Evolutionary conservation across 2,113 vertebrate genomes (phyloP).

Genomic region (Pygathrix nemaeus): DNA sequence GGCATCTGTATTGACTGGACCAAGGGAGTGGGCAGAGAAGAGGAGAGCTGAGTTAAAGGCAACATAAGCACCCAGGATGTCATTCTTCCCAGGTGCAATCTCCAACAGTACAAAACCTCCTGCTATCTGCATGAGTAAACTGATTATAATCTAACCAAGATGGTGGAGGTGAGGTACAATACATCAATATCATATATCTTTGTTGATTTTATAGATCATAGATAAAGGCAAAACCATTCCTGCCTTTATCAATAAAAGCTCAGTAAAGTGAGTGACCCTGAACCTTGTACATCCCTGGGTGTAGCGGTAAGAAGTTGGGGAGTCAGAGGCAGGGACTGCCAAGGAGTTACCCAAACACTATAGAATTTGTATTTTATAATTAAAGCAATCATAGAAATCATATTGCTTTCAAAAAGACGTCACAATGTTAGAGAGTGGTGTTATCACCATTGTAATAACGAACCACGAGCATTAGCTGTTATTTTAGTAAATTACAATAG

Average conservation of each 20-base stretch:
- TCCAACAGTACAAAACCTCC: neutral
- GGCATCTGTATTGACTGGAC: neutral
- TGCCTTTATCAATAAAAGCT: neutral
- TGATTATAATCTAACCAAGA: neutral
- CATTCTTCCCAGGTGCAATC: neutral
- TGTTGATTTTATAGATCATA: too few species aligned
- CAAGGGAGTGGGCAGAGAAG: neutral
- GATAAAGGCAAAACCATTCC: neutral
- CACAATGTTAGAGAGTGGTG: neutral
- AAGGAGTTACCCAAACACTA: neutral
- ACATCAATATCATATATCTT: too few species aligned
- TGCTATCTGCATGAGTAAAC: neutral
- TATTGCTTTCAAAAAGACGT: neutral
- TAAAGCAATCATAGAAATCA: neutral
- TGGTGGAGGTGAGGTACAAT: neutral
- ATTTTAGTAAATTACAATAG: neutral
- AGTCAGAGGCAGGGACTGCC: neutral
- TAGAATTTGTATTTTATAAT: neutral
- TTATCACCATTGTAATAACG: neutral
- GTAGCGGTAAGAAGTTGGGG: accelerated
- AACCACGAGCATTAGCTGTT: neutral
- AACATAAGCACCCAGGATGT: neutral
- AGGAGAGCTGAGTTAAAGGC: neutral
- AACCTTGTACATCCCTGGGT: neutral
- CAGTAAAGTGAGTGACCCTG: neutral